Conservation (phyloP, 2,888 invertebrate species). For the Orthonevra nobilis region DNA sequence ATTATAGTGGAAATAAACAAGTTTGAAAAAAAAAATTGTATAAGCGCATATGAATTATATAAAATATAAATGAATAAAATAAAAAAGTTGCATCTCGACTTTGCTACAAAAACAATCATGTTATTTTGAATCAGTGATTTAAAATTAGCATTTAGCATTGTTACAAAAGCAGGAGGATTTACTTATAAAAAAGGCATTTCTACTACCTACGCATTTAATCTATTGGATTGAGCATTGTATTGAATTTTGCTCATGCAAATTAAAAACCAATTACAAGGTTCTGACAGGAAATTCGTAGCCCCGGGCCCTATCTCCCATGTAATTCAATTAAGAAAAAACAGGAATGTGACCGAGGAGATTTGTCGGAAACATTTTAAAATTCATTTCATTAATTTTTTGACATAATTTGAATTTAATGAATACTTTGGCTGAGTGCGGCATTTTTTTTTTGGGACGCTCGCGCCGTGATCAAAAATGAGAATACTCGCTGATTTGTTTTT, state of each 20-base stretch:
- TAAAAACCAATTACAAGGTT: neutral
- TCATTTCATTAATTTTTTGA: conserved; percentile 29
- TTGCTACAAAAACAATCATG: too few relatives aligned
- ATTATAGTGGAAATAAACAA: too few relatives aligned
- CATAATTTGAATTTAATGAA: conserved; percentile 47
- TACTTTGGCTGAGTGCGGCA: neutral
- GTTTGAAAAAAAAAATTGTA: too few relatives aligned
- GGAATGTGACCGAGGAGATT: neutral
- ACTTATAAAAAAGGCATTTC: too few relatives aligned
- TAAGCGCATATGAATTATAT: too few relatives aligned
- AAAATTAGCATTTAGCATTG: too few relatives aligned
- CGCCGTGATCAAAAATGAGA: conserved; percentile 60
- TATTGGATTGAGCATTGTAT: too few relatives aligned
- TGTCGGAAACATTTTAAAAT: conserved; percentile 7
- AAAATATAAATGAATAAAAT: too few relatives aligned
- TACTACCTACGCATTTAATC: too few relatives aligned
- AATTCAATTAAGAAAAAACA: neutral
- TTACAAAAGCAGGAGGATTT: too few relatives aligned
- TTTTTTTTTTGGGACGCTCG: conserved; percentile 10
- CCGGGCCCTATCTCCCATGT: neutral
- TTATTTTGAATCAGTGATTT: too few relatives aligned
- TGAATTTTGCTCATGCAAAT: neutral
- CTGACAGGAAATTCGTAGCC: conserved; percentile 1
- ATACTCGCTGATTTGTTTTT: conserved; percentile 43
- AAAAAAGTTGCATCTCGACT: too few relatives aligned